phyloP scores from a whole-genome alignment of 1,140 invertebrate species.

The Monomorium pharaonis region DNA sequence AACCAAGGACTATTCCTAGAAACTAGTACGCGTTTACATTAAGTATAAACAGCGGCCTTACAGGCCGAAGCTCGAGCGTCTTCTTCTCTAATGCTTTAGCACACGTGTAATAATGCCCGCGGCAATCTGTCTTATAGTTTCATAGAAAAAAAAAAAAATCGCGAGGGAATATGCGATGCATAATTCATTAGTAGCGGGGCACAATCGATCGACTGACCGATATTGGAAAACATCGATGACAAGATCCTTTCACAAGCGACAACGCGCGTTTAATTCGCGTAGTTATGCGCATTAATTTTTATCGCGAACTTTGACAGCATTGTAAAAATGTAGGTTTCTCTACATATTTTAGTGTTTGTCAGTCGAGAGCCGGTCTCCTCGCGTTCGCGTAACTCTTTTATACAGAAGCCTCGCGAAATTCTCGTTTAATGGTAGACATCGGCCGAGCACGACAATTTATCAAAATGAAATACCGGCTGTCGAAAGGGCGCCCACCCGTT shows the following conservation, averaged over 20 bases:
- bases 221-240: not conserved
- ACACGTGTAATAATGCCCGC: constrained; percentile 39
- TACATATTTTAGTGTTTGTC: not conserved
- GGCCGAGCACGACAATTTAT: constrained; percentile 26
- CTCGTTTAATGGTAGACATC: constrained; percentile 42
- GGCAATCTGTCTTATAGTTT: constrained; percentile 52
- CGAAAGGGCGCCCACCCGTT: not conserved
- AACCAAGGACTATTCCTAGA: constrained; percentile 68
- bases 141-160: constrained; percentile 3
- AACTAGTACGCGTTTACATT: constrained; percentile 71
- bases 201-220: not conserved
- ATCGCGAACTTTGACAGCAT: not conserved
- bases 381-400: not conserved
- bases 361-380: not conserved
- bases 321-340: not conserved
- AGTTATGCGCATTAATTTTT: not conserved
- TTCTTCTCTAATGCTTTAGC: constrained; percentile 46
- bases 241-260: not conserved
- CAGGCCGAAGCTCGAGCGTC: constrained; percentile 15
- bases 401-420: constrained; percentile 24
- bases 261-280: not conserved
- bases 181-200: constrained; percentile 54
- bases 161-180: constrained; percentile 16
- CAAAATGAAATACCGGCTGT: constrained; percentile 57
- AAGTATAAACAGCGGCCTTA: constrained; percentile 71